Evolutionary conservation across 2,797 vertebrate genomes (phyloP), one percentile per base, ranked within the genome.

Genomic region (Salarias fasciatus): DNA sequence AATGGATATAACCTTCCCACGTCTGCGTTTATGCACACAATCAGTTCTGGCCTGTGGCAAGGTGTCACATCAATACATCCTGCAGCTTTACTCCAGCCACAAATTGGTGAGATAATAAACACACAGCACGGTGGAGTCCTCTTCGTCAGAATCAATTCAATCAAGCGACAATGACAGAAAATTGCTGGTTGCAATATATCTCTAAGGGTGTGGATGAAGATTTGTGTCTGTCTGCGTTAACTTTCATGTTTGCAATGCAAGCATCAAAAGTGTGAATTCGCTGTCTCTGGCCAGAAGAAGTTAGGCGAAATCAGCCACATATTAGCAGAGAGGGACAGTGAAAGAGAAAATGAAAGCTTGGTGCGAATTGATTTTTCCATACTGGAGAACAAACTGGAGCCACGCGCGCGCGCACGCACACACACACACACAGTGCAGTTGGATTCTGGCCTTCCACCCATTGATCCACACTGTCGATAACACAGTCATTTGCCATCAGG

Each of bases 401-500:
- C 54, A 50, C 58, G 53, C 69, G 65, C 64, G 54, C 63, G 69
- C 72, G 64, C 63, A 56, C 46, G 55, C n/a, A n/a, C 9, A 38
- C 36, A 11, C 44, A 65, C 65, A 55, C 63, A 72, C 72, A 63
- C 63, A 56, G 47, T 45, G 14, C 47, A 37, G 56, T 72, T 74
- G 80, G 72, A 80, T 79, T 62, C 40, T 47, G 52, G 75, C 78
- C 75, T 58, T 83, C 75, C 80, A 84, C 63, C 55, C 85, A 90
- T 92, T 84, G 91, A 92, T 89, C 75, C 61, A 45, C 63, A n/a
- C 59, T 83, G 86, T 80, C 88, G 85, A 88, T 89, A 91, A 82
- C 75, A 74, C 53, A 85, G 83, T 69, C 77, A 82, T 85, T 80
- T 76, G 82, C 84, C 86, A 80, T 86, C 79, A 77, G 86, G 88